Percentiles rank a stretch among this genome's conserved stretches.
These are phyloP conservation scores for Andrena hattorfiana DNA, from an alignment of 2,888 invertebrate species.

Conservation along the genomic window DNA sequence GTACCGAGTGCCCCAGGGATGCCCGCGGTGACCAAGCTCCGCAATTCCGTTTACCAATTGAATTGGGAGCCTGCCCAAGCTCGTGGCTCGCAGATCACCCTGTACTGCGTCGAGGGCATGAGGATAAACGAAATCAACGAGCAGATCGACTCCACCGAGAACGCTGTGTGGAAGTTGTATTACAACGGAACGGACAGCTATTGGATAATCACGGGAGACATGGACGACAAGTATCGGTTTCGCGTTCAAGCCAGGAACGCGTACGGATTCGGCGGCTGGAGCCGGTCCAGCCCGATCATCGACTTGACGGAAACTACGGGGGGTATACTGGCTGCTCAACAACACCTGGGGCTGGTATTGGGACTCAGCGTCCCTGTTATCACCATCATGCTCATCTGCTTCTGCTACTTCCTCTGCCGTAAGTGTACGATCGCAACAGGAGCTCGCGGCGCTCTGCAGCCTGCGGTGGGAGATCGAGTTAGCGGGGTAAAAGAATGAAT, in stretches of 20 bases:
- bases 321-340: slow-evolving; percentile 85
- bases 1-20: slow-evolving; percentile 92
- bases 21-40: slow-evolving; percentile 91
- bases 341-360: slow-evolving; percentile 87
- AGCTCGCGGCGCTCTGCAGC: background rate
- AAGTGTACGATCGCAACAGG: slow-evolving; percentile 77
- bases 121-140: slow-evolving; percentile 76
- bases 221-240: slow-evolving; percentile 89
- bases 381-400: slow-evolving; percentile 80
- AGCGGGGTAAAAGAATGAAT: slow-evolving; percentile 12
- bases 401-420: slow-evolving; percentile 86
- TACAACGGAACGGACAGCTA: slow-evolving; percentile 93
- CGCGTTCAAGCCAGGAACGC: slow-evolving; percentile 92
- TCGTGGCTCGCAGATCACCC: slow-evolving; percentile 91
- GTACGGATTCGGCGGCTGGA: slow-evolving; percentile 93
- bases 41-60: slow-evolving; percentile 91
- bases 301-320: slow-evolving; percentile 86
- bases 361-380: slow-evolving; percentile 88
- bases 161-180: slow-evolving; percentile 87
- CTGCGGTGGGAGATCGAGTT: background rate
- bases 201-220: slow-evolving; percentile 89
- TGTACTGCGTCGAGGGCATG: slow-evolving; percentile 92
- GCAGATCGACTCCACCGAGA: slow-evolving; percentile 50
- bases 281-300: slow-evolving; percentile 88
- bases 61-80: slow-evolving; percentile 92